Percentiles rank a stretch among this genome's conserved stretches.
Conservation (phyloP, 2,797 vertebrate species). For the Chelon labrosus region DNA sequence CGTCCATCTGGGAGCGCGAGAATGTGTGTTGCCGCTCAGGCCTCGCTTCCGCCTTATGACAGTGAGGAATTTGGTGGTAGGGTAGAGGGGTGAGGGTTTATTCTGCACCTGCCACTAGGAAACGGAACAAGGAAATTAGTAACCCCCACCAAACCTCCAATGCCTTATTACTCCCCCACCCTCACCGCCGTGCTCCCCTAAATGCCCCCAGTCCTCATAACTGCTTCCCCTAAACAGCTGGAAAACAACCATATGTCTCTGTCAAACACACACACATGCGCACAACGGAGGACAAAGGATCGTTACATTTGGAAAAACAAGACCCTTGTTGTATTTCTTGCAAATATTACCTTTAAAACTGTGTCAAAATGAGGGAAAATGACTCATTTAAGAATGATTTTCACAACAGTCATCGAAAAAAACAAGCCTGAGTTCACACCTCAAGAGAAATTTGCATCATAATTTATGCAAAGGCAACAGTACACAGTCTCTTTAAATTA, state of each 20-base stretch:
- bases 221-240: slow-evolving; percentile 61
- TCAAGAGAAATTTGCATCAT: no score
- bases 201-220: slow-evolving; percentile 34
- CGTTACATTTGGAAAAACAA: neutral
- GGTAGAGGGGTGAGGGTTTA: slow-evolving; percentile 25
- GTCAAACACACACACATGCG: neutral
- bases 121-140: slow-evolving; percentile 78
- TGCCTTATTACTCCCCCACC: slow-evolving; percentile 52
- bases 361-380: neutral
- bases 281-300: neutral
- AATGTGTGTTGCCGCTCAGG: slow-evolving; percentile 38
- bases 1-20: slow-evolving; percentile 48
- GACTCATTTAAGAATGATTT: no score
- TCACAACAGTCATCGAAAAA: no score
- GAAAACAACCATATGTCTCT: slow-evolving; percentile 49
- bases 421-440: no score
- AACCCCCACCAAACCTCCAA: slow-evolving; percentile 7
- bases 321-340: neutral
- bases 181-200: slow-evolving; percentile 11
- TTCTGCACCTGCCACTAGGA: slow-evolving; percentile 79
- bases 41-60: slow-evolving; percentile 62
- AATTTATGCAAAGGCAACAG: no score
- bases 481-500: no score
- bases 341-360: no score
- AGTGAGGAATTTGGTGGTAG: slow-evolving; percentile 59